Percentiles rank a stretch among this genome's conserved stretches.
These are phyloP conservation scores for Porphyrio hochstetteri DNA, from an alignment of 2,113 vertebrate species.

Conservation along the genomic window DNA sequence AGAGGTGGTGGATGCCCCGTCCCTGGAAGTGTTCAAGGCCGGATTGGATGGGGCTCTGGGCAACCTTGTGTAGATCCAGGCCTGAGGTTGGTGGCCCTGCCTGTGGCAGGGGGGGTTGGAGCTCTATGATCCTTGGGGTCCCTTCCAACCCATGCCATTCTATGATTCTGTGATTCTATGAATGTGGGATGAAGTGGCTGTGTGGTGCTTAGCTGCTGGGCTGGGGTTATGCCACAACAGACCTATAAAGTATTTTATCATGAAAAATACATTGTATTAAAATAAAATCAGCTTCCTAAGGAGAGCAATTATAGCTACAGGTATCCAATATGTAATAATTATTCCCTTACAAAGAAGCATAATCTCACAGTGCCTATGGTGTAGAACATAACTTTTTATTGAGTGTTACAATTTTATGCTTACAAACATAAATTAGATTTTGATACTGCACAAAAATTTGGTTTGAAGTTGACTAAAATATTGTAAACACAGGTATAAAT, in stretches of 20 bases:
- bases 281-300: neutral
- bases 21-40: too few species aligned
- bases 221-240: too few species aligned
- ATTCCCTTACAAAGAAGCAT: neutral
- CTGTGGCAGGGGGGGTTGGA: too few species aligned
- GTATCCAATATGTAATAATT: neutral
- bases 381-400: neutral
- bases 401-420: neutral
- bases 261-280: neutral
- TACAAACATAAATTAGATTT: neutral
- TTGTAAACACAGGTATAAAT: neutral
- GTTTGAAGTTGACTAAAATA: neutral
- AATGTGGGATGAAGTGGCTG: too few species aligned
- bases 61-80: too few species aligned
- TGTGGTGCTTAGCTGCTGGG: too few species aligned
- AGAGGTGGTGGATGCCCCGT: too few species aligned
- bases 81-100: too few species aligned
- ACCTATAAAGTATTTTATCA: neutral
- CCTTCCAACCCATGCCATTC: too few species aligned
- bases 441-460: neutral
- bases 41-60: too few species aligned
- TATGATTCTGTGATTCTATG: too few species aligned
- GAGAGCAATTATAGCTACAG: neutral
- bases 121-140: too few species aligned
- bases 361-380: neutral